These are phyloP conservation scores for Drosophila kepulauana DNA, from an alignment of 1,140 invertebrate genomes.

Conservation along the genomic window DNA sequence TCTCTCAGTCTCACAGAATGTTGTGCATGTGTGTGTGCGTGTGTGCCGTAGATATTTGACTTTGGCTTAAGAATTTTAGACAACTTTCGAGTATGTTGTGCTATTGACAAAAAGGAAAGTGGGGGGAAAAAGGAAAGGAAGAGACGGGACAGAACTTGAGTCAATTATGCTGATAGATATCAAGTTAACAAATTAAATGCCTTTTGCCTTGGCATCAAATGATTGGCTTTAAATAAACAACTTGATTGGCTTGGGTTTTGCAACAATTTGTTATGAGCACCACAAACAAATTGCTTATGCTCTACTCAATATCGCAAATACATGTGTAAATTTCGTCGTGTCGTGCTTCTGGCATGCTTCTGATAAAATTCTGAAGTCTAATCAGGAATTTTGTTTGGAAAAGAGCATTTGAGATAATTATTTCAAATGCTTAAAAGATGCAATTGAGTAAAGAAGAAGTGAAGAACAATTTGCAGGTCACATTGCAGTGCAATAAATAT, in stretches of 20 bases:
- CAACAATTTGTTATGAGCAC: slow-evolving; percentile 6
- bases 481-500: not conserved
- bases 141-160: slow-evolving; percentile 32
- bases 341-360: not conserved
- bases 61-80: slow-evolving; percentile 72
- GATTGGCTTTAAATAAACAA: slow-evolving; percentile 51
- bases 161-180: slow-evolving; percentile 75
- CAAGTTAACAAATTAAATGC: slow-evolving; percentile 73
- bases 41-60: slow-evolving; percentile 24
- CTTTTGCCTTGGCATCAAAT: slow-evolving; percentile 48
- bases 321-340: not conserved
- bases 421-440: too few relatives aligned
- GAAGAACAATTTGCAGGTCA: not conserved
- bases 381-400: not conserved
- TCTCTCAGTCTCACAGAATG: slow-evolving; percentile 31
- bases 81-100: slow-evolving; percentile 48
- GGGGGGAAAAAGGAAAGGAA: too few relatives aligned
- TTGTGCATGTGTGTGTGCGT: slow-evolving; percentile 12
- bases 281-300: slow-evolving; percentile 1
- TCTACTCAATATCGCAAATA: not conserved
- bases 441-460: not conserved
- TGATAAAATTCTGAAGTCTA: not conserved
- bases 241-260: slow-evolving; percentile 33
- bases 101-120: not conserved
- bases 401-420: not conserved